Percentiles rank a stretch among this genome's conserved stretches.
Conservation (phyloP, 2,113 vertebrate genomes). For the Donacobius atricapilla region DNA sequence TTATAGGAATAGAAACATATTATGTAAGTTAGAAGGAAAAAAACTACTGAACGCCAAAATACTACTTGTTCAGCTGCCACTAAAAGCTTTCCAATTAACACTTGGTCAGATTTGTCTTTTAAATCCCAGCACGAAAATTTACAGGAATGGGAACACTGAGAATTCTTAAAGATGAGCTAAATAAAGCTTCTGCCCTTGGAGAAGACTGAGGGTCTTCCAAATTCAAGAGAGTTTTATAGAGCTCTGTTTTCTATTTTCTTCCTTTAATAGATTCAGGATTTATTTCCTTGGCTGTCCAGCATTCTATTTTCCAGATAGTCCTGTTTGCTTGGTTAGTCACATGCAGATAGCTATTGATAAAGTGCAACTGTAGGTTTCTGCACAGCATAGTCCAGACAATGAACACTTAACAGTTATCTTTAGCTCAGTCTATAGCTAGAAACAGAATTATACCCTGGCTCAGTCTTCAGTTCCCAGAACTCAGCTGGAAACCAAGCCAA, state of each 20-base stretch:
- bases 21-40: background rate
- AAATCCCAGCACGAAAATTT: background rate
- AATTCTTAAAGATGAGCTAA: background rate
- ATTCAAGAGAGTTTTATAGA: background rate
- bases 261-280: constrained; percentile 26
- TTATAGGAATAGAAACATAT: background rate
- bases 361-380: background rate
- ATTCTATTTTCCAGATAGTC: background rate
- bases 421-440: background rate
- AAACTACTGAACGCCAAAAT: accelerated
- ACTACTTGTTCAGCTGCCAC: background rate
- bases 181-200: background rate
- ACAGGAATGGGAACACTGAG: background rate
- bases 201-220: background rate
- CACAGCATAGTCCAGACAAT: background rate
- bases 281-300: background rate
- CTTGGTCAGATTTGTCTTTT: background rate
- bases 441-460: background rate
- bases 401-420: background rate
- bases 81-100: background rate
- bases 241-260: constrained; percentile 8
- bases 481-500: background rate
- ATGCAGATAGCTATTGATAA: background rate
- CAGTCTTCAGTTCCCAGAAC: background rate
- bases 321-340: background rate